Evolutionary conservation across 2,113 vertebrate species (phyloP), one percentile per base, ranked within the genome.

Genomic region (Cichladusa arquata): DNA sequence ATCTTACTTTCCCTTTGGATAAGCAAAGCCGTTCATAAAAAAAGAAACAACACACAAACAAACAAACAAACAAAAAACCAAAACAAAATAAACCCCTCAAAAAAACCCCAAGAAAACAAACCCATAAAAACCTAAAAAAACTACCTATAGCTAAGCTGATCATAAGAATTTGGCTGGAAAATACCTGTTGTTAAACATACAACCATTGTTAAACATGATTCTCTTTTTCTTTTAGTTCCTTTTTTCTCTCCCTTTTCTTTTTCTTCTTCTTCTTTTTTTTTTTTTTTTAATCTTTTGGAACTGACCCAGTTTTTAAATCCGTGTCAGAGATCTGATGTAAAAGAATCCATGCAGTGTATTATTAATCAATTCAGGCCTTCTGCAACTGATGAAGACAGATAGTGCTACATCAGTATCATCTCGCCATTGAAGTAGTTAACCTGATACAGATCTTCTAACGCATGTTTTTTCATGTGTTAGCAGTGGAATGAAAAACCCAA

Each of bases 271-370:
- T 88, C 12, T 14, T 53, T 12, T 26, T 42, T 6, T 53, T 20
- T 19, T 38, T 40, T 20, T 47, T 48, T 10, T 10, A 8, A 6
- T 0, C 6, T 90, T 82, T 76, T 79, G 40, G 53, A 88, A 51
- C 38, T 95, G 87, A 88, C 66, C 74, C 42, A 91, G n/a, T 73
- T 95, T 95, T 82, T 40, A 79, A 89, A 89, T 82, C 58, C 25
- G 14, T 54, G 14, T 57, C 62, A 92, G 70, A 81, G 61, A 92
- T n/a, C 45, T 66, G 78, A 73, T 80, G 54, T 58, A 66, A 82
- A 66, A 82, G 70, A 87, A 87, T 90, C 58, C 54, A 65, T 66
- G 71, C 50, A 72, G n/a, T 12, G 9, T 85, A 51, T 82, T 91
- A 54, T 82, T 82, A 88, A 95, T 79, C 50, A 91, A 9, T 87